Evolutionary conservation across 2,888 invertebrate genomes (phyloP), one percentile per base, ranked within the genome.

Genomic region (Lasioglossum zephyrum): DNA sequence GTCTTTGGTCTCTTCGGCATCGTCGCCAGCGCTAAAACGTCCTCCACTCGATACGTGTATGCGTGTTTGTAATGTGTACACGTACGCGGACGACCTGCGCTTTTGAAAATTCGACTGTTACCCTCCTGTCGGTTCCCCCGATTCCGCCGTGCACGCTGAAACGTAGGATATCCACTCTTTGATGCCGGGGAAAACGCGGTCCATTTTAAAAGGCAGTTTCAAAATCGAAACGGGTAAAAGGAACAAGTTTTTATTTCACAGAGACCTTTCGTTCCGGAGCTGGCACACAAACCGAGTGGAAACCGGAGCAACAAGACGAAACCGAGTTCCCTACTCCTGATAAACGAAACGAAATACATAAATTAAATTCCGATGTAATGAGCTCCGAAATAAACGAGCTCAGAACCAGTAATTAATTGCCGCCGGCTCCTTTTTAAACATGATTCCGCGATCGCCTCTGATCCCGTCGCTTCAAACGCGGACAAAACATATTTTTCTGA

Each of bases 11-110:
- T 69, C 82, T n/a, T 60, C 73, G 77, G 72, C 87, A 81, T 79
- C 87, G 74, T 77, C 89, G 86, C 82, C 86, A 73, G 83, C 82
- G 86, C 89, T 91, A 81, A 91, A 91, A 90, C 87, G 86, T 88
- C 89, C 77, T 86, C 86, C 82, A 87, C 87, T 84, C 89, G 88
- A 89, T 89, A 85, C 16, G 31, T 18, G 31, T 3, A 3, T 6
- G 6, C 8, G 31, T 31, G 26, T n/a, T 16, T 9, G 16, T 2
- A 88, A 69, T 73, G 60, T 75, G 86, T 47, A 16, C 13, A 16
- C 47, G 47, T 47, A 47, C 72, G 76, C 80, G 77, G 77, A 76
- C 79, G 86, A 88, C 80, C 87, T 69, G 81, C 63, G 66, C 74
- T 79, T 78, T 41, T 74, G 57, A 85, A 79, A 87, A 84, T 82